These are phyloP conservation scores for Drosophila persimilis DNA, from an alignment of 1,140 invertebrate genomes.

Conservation along the genomic window DNA sequence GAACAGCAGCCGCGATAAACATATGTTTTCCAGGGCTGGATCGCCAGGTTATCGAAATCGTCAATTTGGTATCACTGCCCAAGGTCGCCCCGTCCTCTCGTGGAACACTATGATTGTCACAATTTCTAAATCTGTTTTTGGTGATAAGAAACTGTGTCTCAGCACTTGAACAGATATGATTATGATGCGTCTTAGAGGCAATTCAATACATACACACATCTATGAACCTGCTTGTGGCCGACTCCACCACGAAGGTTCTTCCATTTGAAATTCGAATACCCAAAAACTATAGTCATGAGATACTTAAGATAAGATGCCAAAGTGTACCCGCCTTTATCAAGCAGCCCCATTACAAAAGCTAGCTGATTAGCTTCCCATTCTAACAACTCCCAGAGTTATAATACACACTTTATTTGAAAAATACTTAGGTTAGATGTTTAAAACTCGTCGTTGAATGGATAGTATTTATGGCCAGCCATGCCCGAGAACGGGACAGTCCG, in stretches of 20 bases:
- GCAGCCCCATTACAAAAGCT: conserved; percentile 47
- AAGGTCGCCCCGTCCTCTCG: conserved; percentile 21
- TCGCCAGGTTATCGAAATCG: neutral
- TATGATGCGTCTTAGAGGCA: conserved; percentile 36
- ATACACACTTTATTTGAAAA: conserved; percentile 38
- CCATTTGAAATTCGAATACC: no score
- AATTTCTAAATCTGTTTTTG: conserved; percentile 34
- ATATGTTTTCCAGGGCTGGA: conserved; percentile 2
- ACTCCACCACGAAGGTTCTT: no score
- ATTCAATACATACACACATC: no score
- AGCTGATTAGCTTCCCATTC: conserved; percentile 35
- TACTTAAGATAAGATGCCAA: conserved; percentile 42
- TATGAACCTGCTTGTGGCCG: no score
- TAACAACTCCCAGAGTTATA: conserved; percentile 11
- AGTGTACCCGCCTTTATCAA: conserved; percentile 34
- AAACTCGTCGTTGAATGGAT: conserved; percentile 85
- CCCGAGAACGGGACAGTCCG: conserved; percentile 84
- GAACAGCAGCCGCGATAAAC: neutral
- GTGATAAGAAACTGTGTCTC: conserved; percentile 26
- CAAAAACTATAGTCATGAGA: conserved; percentile 13
- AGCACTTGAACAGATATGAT: conserved; percentile 55
- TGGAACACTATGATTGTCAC: conserved; percentile 22
- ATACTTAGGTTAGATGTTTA: conserved; percentile 38
- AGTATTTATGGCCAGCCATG: conserved; percentile 85
- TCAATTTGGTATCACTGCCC: conserved; percentile 21